Evolutionary conservation across 2,888 invertebrate genomes (phyloP).

Genomic region (Oscheius myriophilus): DNA sequence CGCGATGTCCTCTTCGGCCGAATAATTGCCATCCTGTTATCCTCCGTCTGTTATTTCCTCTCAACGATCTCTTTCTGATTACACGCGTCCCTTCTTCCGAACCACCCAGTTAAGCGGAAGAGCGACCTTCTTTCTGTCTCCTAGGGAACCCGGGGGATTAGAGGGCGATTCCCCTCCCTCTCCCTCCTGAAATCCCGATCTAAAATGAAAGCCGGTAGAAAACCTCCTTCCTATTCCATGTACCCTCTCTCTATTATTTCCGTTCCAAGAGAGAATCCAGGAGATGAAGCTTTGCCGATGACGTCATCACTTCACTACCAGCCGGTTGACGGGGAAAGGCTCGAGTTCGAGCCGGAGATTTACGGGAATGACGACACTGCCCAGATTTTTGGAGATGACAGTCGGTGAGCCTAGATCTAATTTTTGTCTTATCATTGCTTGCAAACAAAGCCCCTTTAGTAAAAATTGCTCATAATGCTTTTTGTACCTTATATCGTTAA

Average conservation of each 20-base stretch:
- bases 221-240: background rate
- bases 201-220: too few species aligned
- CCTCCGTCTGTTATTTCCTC: too few species aligned
- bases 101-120: constrained; percentile 1
- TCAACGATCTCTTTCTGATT: too few species aligned
- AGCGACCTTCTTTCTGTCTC: background rate
- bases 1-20: too few species aligned
- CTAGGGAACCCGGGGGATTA: constrained; percentile 8
- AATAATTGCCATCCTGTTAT: too few species aligned
- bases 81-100: too few species aligned
- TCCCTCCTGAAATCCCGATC: background rate
- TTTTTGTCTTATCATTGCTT: too few species aligned
- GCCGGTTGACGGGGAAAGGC: constrained; percentile 25
- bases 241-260: background rate
- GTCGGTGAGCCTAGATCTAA: background rate
- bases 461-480: too few species aligned
- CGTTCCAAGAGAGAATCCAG: background rate
- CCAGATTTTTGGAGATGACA: constrained; percentile 23
- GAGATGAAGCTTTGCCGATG: constrained; percentile 16
- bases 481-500: too few species aligned
- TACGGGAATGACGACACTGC: constrained; percentile 13
- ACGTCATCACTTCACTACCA: constrained; percentile 19
- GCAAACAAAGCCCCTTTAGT: too few species aligned
- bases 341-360: constrained; percentile 23
- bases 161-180: constrained; percentile 1